Evolutionary conservation across 2,888 invertebrate species (phyloP).

Genomic region (Fissipunctia ypsillon): DNA sequence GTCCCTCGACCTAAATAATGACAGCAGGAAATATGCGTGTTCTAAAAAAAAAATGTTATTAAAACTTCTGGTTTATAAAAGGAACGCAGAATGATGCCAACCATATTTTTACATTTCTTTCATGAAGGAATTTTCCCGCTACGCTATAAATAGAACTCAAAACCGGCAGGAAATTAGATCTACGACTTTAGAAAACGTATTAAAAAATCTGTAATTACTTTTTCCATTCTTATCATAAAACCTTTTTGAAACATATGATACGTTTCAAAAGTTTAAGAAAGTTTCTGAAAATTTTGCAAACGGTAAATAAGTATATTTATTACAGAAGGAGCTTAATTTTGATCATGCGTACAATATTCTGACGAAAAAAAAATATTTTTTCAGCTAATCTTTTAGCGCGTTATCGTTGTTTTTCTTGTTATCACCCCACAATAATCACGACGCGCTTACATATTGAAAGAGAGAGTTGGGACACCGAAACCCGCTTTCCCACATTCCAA

Average conservation of each 20-base stretch:
- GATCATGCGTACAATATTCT: background rate
- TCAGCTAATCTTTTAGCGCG: conserved; percentile 10
- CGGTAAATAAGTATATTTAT: background rate
- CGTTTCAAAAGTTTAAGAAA: background rate
- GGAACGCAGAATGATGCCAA: conserved; percentile 2
- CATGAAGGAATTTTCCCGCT: conserved; percentile 34
- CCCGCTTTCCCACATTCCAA: conserved; percentile 89
- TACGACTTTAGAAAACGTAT: background rate
- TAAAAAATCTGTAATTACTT: conserved; percentile 5
- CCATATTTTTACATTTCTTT: conserved; percentile 47
- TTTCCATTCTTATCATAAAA: background rate
- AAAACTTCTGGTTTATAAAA: conserved; percentile 38
- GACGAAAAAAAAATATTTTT: background rate
- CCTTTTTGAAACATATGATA: background rate
- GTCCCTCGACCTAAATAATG: conserved; percentile 7
- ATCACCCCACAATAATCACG: conserved; percentile 74
- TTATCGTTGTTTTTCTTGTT: conserved; percentile 58
- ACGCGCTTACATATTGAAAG: conserved; percentile 87
- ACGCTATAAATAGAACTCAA: conserved; percentile 33
- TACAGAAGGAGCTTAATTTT: background rate
- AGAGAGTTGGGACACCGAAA: conserved; percentile 88
- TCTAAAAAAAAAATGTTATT: conserved; percentile 39
- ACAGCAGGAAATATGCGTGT: background rate
- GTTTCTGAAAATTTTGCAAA: conserved; percentile 25
- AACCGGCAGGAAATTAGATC: conserved; percentile 21